phyloP scores from a whole-genome alignment of 64 coral and sea anemone species.

The Montipora capricornis region DNA sequence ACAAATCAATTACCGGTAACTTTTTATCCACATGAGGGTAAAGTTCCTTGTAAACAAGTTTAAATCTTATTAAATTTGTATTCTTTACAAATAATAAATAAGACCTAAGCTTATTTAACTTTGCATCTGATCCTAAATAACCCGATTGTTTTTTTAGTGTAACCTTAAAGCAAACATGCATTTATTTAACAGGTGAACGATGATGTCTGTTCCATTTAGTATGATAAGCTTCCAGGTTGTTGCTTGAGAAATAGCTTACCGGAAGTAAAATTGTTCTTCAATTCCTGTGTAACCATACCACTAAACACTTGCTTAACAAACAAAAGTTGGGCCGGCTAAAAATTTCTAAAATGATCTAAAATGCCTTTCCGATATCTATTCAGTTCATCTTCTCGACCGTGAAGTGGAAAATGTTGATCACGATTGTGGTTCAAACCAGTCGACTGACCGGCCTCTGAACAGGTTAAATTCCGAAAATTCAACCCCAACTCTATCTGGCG shows the following conservation, averaged over 20 bases:
- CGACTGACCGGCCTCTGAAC: background rate
- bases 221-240: background rate
- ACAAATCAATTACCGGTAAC: too few species aligned
- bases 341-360: background rate
- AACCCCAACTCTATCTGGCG: background rate
- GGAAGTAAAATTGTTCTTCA: conserved; percentile 24
- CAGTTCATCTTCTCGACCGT: background rate
- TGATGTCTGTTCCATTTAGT: background rate
- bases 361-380: conserved; percentile 1
- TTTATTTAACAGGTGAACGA: background rate
- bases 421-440: background rate
- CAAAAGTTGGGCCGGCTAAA: background rate
- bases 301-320: background rate
- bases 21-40: too few species aligned
- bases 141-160: too few species aligned
- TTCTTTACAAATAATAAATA: background rate
- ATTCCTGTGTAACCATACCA: background rate
- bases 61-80: background rate
- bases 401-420: background rate
- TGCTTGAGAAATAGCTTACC: background rate
- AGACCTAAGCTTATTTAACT: too few species aligned
- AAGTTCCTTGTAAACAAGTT: too few species aligned
- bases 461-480: background rate
- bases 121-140: too few species aligned
- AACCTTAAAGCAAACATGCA: background rate